Base-by-base conservation (phyloP, 2,113 vertebrate species). In the Bos taurus region DNA sequence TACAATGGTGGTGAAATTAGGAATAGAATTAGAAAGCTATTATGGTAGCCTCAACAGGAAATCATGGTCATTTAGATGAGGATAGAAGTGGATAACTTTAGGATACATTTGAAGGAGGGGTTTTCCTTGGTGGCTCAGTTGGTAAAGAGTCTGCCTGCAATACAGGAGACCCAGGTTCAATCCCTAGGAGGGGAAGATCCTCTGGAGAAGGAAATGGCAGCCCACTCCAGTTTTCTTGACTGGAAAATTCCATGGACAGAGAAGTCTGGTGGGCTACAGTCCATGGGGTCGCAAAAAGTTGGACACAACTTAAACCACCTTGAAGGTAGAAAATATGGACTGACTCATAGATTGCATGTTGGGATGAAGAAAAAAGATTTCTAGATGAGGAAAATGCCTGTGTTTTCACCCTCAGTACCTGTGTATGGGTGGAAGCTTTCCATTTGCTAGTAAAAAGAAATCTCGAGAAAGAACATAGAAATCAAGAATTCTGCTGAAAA, bases 391-490 rank as follows among this genome's bases (percentile, higher is more conserved):
- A 74, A 74, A 74, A 74, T 40, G 36, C 67, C 36, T 40, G 67
- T 71, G 19, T 40, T 74, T 40, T 74, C n/a, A 74, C 67, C 67
- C 36, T 74, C 36, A 74, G 36, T 74, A 74, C 36, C 36, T 74
- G 10, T 0, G 0, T 40, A 74, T 40, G 36, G n/a, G 21, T 74
- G n/a, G 19, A 74, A 3, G 2, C n/a, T 74, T 74, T 40, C 67
- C 10, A 23, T 71, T 71, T 74, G 23, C 67, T 40, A 40, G 10
- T 74, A 40, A 40, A 10, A 74, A 25, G 19, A 74, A 40, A 71
- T 13, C 67, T 40, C n/a, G 13, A 71, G 67, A 40, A 71, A 71
- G 19, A 71, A 71, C 67, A 71, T 40, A 40, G n/a, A 71, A 71
- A 74, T 74, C 67, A 74, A 74, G 67, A 74, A 74, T 74, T 40